phyloP scores from a whole-genome alignment of 2,888 invertebrate species.

The Lasiommata megera region DNA sequence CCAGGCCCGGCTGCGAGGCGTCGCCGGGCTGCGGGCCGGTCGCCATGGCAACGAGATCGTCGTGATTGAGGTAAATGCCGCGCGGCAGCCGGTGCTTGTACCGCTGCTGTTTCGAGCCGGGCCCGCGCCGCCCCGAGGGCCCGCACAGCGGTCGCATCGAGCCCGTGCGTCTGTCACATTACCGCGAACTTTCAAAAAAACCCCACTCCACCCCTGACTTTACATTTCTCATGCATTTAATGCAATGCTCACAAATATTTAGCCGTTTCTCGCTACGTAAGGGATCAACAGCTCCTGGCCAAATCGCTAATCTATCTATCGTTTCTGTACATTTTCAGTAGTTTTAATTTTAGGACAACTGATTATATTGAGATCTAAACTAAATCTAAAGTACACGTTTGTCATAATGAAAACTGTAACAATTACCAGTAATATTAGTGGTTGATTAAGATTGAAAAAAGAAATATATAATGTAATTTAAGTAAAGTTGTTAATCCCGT shows the following conservation, averaged over 20 bases:
- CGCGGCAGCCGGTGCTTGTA: constrained; percentile 94
- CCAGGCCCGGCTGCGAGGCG: constrained; percentile 68
- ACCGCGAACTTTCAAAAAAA: constrained; percentile 49
- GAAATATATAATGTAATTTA: background rate
- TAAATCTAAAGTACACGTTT: background rate
- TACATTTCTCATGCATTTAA: background rate
- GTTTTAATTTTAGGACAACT: background rate
- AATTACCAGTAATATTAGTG: background rate
- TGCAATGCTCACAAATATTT: background rate
- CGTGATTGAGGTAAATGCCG: constrained; percentile 98
- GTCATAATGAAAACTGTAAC: background rate
- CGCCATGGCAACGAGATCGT: constrained; percentile 96
- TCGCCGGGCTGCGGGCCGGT: constrained; percentile 85
- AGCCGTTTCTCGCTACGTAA: background rate
- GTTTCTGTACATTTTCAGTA: background rate
- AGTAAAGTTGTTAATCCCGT: constrained; percentile 19
- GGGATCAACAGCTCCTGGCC: background rate
- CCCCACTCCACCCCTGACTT: background rate
- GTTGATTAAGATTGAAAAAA: background rate
- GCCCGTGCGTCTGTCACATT: constrained; percentile 88
- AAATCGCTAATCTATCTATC: background rate
- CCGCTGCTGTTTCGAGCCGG: constrained; percentile 73
- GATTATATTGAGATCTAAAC: background rate
- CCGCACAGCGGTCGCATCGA: constrained; percentile 90
- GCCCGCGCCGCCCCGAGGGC: constrained; percentile 82